These are phyloP conservation scores for Corapipo altera DNA, from an alignment of 2,113 vertebrate genomes.

Conservation along the genomic window DNA sequence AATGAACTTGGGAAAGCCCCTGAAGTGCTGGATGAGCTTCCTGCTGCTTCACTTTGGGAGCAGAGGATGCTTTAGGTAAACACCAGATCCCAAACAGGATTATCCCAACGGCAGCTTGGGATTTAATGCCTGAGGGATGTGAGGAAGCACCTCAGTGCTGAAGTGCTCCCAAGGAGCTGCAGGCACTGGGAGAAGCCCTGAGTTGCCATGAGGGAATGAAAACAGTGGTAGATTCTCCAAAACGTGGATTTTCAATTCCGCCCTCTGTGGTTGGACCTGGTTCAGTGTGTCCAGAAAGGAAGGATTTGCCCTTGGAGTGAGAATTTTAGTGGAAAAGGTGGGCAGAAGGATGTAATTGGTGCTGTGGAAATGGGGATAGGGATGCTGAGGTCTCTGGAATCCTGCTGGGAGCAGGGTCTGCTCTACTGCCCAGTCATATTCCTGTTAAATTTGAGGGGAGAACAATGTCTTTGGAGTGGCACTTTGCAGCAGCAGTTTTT, in stretches of 20 bases:
- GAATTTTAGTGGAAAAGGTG: rapidly evolving
- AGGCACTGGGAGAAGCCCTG: neutral
- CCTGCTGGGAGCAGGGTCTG: neutral
- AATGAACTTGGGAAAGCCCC: neutral
- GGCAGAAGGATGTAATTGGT: neutral
- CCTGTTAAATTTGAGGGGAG: neutral
- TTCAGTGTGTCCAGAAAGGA: neutral
- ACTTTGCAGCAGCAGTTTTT: neutral
- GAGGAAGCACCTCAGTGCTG: neutral
- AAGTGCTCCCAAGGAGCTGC: neutral
- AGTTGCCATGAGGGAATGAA: neutral
- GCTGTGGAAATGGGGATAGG: neutral
- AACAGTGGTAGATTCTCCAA: neutral
- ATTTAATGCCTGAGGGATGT: neutral
- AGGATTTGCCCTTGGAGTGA: neutral
- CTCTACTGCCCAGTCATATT: neutral
- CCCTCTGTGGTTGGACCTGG: neutral
- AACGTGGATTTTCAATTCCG: neutral
- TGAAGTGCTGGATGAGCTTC: neutral
- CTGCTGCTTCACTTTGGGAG: neutral
- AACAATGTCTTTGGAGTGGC: neutral
- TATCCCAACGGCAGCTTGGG: neutral
- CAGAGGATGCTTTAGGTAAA: neutral
- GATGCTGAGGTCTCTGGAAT: neutral
- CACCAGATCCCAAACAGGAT: rapidly evolving